Percentiles rank a stretch among this genome's conserved stretches.
Evolutionary conservation across 2,888 invertebrate genomes (phyloP).

Genomic region (Drosophila leonis): DNA sequence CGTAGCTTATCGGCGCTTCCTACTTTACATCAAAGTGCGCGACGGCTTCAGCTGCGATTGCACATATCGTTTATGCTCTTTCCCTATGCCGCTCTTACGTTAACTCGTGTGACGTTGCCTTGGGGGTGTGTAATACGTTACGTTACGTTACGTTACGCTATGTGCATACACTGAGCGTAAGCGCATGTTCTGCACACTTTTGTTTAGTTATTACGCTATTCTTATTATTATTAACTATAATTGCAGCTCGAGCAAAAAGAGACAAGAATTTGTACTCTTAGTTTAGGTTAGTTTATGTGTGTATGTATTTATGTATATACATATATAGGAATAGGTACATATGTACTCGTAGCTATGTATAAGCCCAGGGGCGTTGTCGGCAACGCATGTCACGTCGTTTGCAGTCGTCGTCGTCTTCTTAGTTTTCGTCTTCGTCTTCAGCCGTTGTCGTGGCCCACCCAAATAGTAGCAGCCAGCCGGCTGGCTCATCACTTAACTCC

Average conservation of each 20-base stretch:
- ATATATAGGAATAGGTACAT: neutral
- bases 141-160: neutral
- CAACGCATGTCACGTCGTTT: constrained; percentile 55
- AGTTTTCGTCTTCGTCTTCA: constrained; percentile 7
- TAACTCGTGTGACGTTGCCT: neutral
- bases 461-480: constrained; percentile 33
- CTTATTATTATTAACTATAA: neutral
- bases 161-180: neutral
- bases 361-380: constrained; percentile 58
- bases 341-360: constrained; percentile 27
- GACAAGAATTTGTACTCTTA: neutral
- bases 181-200: neutral
- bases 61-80: constrained; percentile 31
- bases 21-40: constrained; percentile 63
- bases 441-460: constrained; percentile 47
- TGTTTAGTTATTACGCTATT: neutral
- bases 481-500: constrained; percentile 56
- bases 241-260: neutral
- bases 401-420: constrained; percentile 31
- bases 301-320: neutral
- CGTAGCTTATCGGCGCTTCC: constrained; percentile 59
- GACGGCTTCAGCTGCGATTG: constrained; percentile 37
- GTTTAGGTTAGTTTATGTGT: constrained; percentile 3
- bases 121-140: constrained; percentile 30
- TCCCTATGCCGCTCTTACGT: constrained; percentile 1